phyloP scores from a whole-genome alignment of 2,113 vertebrate species.

The Gila orcuttii region DNA sequence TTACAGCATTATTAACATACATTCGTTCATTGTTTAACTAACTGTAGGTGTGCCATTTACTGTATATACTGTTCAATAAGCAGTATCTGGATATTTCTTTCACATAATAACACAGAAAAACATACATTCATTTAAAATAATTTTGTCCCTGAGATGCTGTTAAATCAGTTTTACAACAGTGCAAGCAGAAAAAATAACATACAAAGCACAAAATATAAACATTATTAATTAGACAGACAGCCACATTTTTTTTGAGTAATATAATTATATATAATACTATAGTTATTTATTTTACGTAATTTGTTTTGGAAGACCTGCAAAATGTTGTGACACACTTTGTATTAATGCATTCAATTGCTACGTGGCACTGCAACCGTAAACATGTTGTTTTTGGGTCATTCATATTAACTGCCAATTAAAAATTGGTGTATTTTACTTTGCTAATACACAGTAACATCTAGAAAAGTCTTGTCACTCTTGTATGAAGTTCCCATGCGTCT shows the following conservation, averaged over 20 bases:
- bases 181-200: not conserved
- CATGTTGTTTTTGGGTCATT: not conserved
- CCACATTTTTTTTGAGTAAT: not conserved
- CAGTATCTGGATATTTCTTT: not conserved
- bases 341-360: not conserved
- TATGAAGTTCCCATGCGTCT: slow-evolving; percentile 81
- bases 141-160: not conserved
- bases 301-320: too few relatives aligned
- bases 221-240: not conserved
- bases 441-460: too few relatives aligned
- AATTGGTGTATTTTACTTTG: not conserved
- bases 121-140: not conserved
- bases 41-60: not conserved
- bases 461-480: slow-evolving; percentile 62
- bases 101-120: not conserved
- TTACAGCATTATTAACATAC: too few relatives aligned
- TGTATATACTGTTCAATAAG: too few relatives aligned
- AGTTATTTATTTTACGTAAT: too few relatives aligned
- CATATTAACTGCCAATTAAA: not conserved
- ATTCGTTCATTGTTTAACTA: too few relatives aligned
- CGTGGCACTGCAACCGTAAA: not conserved
- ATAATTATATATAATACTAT: not conserved
- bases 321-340: not conserved
- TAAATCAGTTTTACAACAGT: not conserved
- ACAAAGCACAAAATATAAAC: not conserved